Evolutionary conservation across 1,140 invertebrate genomes (phyloP), one percentile per base, ranked within the genome.

Genomic region (Druon quercuslanigerum): DNA sequence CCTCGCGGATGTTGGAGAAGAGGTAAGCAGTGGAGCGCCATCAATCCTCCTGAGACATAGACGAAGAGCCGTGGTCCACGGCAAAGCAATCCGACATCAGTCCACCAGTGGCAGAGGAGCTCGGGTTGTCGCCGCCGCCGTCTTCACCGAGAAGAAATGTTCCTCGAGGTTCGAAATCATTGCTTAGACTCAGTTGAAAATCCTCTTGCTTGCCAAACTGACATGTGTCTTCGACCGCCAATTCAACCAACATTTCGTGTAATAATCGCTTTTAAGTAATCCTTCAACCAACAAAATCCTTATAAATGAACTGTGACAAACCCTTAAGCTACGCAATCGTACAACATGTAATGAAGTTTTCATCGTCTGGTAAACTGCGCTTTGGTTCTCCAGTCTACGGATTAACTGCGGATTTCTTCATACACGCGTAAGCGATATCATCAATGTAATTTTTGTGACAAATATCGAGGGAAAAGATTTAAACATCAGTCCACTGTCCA

Each of bases 51-150:
- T 71, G 82, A 76, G 88, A 89, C 87, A 84, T 89, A 89, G 87
- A 89, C 87, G 87, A 87, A 89, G 84, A 89, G 86, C 86, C 86
- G 75, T 85, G 86, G 85, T 78, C 82, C 82, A 78, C 76, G 79
- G 84, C 87, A 89, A 89, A 89, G 84, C 87, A 79, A 78, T 79
- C 87, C 88, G 88, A 87, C 86, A 82, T 84, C 84, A 86, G 81
- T 86, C 80, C 79, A 74, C 81, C 80, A 51, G 70, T 73, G 54
- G 70, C 66, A 52, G 33, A 40, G 60, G 56, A 70, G 51, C 60
- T 70, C 50, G 70, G 56, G 46, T 76, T 71, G 73, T 77, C 60
- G 72, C 83, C 76, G 20, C 76, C 77, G 75, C 82, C 79, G 52
- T 80, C 72, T 72, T 76, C 75, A 79, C 84, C 74, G 73, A 82